These are phyloP conservation scores for Kryptolebias ocellatus DNA, from an alignment of 2,797 vertebrate genomes.

Conservation along the genomic window DNA sequence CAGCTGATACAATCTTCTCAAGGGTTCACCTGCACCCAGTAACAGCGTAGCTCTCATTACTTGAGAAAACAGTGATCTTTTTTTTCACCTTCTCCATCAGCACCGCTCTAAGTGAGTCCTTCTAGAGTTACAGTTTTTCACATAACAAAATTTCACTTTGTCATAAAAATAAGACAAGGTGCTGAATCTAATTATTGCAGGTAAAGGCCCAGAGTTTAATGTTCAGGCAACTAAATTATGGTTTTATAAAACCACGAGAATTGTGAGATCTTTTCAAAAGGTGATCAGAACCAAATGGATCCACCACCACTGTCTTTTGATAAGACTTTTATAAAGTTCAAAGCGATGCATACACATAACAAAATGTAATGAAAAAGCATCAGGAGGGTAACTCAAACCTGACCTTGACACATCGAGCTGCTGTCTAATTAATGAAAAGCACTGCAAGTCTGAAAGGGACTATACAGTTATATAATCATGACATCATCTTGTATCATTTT, in stretches of 20 bases:
- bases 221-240: background rate
- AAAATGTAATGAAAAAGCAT: background rate
- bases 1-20: background rate
- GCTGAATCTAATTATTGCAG: background rate
- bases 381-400: background rate
- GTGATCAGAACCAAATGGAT: background rate
- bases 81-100: background rate
- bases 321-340: too few species aligned
- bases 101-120: background rate
- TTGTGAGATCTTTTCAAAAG: background rate
- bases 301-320: background rate
- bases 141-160: background rate
- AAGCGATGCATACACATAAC: background rate
- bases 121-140: background rate
- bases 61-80: conserved; percentile 1
- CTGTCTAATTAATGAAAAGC: background rate
- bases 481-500: background rate
- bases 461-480: background rate
- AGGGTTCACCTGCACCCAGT: background rate
- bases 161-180: too few species aligned
- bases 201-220: background rate
- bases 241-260: background rate
- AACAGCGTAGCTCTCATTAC: background rate
- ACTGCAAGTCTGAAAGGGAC: background rate
- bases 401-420: background rate